Conservation (phyloP, 1,140 invertebrate species). For the Drosophila novamexicana region DNA sequence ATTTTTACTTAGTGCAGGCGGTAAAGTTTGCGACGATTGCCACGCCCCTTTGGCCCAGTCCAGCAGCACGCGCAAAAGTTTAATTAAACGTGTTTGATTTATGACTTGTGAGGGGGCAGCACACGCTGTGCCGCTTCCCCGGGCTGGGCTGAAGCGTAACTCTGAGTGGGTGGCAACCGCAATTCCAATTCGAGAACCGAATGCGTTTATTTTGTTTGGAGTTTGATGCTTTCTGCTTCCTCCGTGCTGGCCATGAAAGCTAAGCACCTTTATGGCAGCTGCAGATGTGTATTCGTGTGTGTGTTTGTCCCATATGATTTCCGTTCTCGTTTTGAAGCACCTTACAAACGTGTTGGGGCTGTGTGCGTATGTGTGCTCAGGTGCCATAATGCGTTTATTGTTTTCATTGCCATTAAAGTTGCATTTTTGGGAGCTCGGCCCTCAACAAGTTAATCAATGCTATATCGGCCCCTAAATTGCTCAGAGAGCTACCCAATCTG, state of each 20-base stretch:
- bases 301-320: slow-evolving; percentile 48
- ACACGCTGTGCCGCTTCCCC: neutral
- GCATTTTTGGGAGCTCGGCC: slow-evolving; percentile 38
- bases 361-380: slow-evolving; percentile 23
- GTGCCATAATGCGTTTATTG: slow-evolving; percentile 49
- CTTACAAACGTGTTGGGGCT: slow-evolving; percentile 13
- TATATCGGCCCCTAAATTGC: slow-evolving; percentile 27
- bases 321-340: slow-evolving; percentile 50
- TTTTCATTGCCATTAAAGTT: slow-evolving; percentile 61
- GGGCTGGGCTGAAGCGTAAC: too few relatives aligned
- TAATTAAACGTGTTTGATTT: slow-evolving; percentile 82
- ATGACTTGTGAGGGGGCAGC: slow-evolving; percentile 57
- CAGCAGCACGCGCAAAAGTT: slow-evolving; percentile 59
- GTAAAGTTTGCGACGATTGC: slow-evolving; percentile 52
- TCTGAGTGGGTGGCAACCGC: slow-evolving; percentile 50
- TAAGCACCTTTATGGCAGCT: slow-evolving; percentile 58
- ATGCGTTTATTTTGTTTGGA: slow-evolving; percentile 64
- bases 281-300: slow-evolving; percentile 17
- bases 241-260: slow-evolving; percentile 43
- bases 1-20: slow-evolving; percentile 74
- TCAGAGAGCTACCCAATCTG: slow-evolving; percentile 41
- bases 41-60: neutral
- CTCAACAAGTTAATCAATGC: slow-evolving; percentile 76
- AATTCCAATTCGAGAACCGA: slow-evolving; percentile 58
- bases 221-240: slow-evolving; percentile 4